Base-by-base conservation (phyloP, 2,888 invertebrate species). In the Eubasilissa splendida region DNA sequence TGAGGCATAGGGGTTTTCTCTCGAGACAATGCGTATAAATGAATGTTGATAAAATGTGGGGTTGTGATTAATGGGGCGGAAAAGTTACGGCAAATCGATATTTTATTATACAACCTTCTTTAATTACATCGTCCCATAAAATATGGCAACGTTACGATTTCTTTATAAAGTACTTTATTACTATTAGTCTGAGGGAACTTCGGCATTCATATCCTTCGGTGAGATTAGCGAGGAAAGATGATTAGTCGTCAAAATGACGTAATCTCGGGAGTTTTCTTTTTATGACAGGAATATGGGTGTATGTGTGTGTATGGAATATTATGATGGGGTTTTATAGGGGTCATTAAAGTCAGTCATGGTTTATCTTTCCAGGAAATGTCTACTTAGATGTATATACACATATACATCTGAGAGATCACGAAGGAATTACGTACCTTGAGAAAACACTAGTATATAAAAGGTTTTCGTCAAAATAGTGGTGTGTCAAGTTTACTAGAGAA, bases 231-330 rank as follows among this genome's bases (percentile, higher is more conserved):
- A 33, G 74, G 65, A 60, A 77, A 78, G 71, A 78, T 78, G 78
- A 71, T 78, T 71, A 79, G 79, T 79, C 79, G 63, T 79, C 73
- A 79, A 79, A 74, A 74, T 4, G 56, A 42, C 74, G 52, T 79
- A 73, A 73, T 79, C 65, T 54, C 65, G 33, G 50, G n/a, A 59
- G 56, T 63, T 56, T 59, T 70, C 58, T 79, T 79, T 73, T 79
- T 53, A 73, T 54, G 63, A 22, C 12, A n/a, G 9, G 58, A 9
- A 31, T 42, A 14, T 70, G 22, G 42, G 65, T 74, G 31, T 31
- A 79, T 52, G 53, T 63, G 66, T 71, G 63, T 73, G 73, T 73
- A 63, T 42, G 42, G 42, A 42, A 42, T 42, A 42, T 54, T 73
- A 56, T 78, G 60, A 42, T 54, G 78, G 59, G 33, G 50, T 31